Conservation (phyloP, 1,140 invertebrate genomes). For the Drosophila obscura region DNA sequence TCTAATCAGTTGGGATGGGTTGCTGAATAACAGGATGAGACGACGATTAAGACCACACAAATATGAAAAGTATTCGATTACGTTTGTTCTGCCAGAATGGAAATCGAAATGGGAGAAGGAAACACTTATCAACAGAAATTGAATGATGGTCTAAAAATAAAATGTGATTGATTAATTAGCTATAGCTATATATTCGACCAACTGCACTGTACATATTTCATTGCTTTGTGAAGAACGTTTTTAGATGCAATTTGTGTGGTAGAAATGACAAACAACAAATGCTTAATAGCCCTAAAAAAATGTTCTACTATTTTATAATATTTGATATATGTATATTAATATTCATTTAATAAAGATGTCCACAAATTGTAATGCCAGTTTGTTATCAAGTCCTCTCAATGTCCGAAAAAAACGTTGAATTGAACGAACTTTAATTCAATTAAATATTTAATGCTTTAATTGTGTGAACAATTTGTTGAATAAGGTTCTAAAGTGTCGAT, state of each 20-base stretch:
- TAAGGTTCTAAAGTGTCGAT: too few species aligned
- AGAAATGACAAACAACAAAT: too few species aligned
- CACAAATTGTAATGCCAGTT: too few species aligned
- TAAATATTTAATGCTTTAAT: too few species aligned
- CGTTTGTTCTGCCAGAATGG: constrained; percentile 12
- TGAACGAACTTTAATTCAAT: too few species aligned
- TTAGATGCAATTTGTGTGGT: background rate
- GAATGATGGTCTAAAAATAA: constrained; percentile 15
- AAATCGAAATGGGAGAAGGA: background rate
- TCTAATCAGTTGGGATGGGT: constrained; percentile 12
- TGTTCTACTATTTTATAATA: too few species aligned
- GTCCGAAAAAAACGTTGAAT: too few species aligned
- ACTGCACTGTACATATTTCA: background rate
- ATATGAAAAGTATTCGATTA: constrained; percentile 46
- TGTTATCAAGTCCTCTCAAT: too few species aligned
- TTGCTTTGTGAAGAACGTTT: background rate
- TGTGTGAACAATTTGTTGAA: too few species aligned
- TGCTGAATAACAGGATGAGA: background rate
- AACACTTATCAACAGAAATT: too few species aligned
- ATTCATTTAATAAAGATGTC: too few species aligned
- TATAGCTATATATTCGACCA: background rate
- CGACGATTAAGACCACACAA: constrained; percentile 12
- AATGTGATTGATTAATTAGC: constrained; percentile 25
- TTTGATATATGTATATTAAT: too few species aligned
- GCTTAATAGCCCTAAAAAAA: background rate